Evolutionary conservation across 2,888 invertebrate species (phyloP).

Genomic region (Epirrita christyi): DNA sequence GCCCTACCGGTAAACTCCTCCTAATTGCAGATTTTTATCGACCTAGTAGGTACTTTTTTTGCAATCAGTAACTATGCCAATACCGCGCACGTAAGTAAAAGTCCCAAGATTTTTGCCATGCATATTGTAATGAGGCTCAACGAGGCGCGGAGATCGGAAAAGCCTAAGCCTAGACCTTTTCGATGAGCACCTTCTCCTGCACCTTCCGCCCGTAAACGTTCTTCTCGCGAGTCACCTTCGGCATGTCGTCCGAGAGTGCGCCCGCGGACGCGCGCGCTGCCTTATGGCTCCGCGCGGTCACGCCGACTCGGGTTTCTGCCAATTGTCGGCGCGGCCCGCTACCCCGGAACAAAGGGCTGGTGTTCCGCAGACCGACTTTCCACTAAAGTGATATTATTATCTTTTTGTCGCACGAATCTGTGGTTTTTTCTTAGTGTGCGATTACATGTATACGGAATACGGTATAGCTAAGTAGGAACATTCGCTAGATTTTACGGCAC

Average conservation of each 20-base stretch:
- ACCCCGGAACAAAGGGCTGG: conserved; percentile 7
- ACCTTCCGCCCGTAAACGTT: conserved; percentile 61
- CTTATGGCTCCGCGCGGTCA: conserved; percentile 19
- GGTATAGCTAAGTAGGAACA: not conserved
- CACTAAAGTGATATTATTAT: not conserved
- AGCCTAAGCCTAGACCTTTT: conserved; percentile 59
- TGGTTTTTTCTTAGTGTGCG: too few relatives aligned
- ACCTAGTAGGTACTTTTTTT: too few relatives aligned
- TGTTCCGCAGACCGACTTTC: not conserved
- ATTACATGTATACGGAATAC: too few relatives aligned
- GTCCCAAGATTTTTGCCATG: conserved; percentile 32
- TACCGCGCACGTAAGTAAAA: conserved; percentile 34
- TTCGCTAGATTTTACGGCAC: not conserved
- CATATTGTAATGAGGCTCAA: conserved; percentile 26
- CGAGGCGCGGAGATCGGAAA: conserved; percentile 25
- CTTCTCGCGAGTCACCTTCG: conserved; percentile 58
- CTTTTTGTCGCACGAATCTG: not conserved
- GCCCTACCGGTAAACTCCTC: too few relatives aligned
- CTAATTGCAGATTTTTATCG: too few relatives aligned
- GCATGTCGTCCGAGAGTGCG: conserved; percentile 25
- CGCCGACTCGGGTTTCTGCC: conserved; percentile 26
- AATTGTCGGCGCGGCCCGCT: conserved; percentile 1
- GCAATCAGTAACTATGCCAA: not conserved
- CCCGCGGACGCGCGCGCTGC: conserved; percentile 22
- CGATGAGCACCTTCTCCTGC: conserved; percentile 60